These are phyloP conservation scores for Alitta virens DNA, from an alignment of 2,888 invertebrate genomes.

Conservation along the genomic window DNA sequence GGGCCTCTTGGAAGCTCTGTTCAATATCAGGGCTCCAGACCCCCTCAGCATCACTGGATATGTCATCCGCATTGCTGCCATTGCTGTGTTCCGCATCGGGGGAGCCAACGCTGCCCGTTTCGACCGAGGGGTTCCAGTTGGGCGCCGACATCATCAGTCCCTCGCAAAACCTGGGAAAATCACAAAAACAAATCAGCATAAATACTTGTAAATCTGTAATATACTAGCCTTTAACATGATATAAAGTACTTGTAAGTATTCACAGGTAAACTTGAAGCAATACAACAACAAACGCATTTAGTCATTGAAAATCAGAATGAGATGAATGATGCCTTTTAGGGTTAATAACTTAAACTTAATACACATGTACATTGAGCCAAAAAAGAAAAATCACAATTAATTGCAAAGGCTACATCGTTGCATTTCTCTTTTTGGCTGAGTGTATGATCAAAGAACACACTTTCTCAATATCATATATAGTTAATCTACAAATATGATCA, in stretches of 20 bases:
- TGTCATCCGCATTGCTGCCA: slow-evolving; percentile 87
- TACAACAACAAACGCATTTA: too few relatives aligned
- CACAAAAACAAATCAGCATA: background rate
- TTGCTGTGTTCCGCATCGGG: slow-evolving; percentile 41
- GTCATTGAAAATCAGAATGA: too few relatives aligned
- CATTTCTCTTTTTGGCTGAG: too few relatives aligned
- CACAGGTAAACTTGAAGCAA: too few relatives aligned
- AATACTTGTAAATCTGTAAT: background rate
- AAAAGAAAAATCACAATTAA: too few relatives aligned
- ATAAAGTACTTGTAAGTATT: background rate
- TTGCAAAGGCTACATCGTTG: too few relatives aligned
- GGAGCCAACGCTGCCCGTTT: slow-evolving; percentile 1
- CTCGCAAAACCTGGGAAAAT: background rate
- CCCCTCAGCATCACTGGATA: slow-evolving; percentile 88
- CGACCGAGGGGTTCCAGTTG: slow-evolving; percentile 5
- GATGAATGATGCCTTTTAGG: too few relatives aligned
- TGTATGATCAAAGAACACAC: too few relatives aligned
- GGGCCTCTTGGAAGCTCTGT: slow-evolving; percentile 99
- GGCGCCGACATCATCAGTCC: background rate
- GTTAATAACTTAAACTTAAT: too few relatives aligned
- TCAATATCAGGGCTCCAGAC: slow-evolving; percentile 99
- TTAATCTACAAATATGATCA: too few relatives aligned
- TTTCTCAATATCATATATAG: too few relatives aligned
- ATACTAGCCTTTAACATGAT: background rate
- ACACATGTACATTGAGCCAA: too few relatives aligned